Conservation (phyloP, 2,113 vertebrate genomes). For the Leptobrachium ailaonicum region DNA sequence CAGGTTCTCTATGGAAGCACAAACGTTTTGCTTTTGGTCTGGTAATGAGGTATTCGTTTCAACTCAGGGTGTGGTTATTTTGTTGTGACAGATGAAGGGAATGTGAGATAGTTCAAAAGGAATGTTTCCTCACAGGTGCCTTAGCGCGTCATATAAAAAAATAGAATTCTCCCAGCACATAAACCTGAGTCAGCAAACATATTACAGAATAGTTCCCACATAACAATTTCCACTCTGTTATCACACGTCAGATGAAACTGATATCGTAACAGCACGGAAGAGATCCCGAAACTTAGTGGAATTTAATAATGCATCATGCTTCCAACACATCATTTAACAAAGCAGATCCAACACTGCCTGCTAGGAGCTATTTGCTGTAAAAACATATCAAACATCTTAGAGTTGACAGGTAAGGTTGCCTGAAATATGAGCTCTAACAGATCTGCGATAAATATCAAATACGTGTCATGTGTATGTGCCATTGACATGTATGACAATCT, state of each 20-base stretch:
- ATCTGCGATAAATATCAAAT: no score
- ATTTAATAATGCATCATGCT: neutral
- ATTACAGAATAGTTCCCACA: constrained; percentile 39
- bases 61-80: constrained; percentile 39
- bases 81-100: constrained; percentile 51
- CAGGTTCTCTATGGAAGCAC: constrained; percentile 50
- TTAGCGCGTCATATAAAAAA: constrained; percentile 47
- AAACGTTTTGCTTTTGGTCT: constrained; percentile 43
- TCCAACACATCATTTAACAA: no score
- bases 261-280: neutral
- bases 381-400: no score
- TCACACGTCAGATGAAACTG: constrained; percentile 36
- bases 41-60: constrained; percentile 49
- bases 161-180: constrained; percentile 48
- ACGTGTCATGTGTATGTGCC: no score
- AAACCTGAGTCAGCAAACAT: constrained; percentile 51
- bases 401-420: no score
- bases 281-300: neutral
- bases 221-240: neutral
- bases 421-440: no score
- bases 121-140: constrained; percentile 34
- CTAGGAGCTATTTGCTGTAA: no score
- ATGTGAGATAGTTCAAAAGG: constrained; percentile 36
- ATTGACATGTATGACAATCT: no score
- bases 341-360: no score